phyloP scores from a whole-genome alignment of 2,888 invertebrate genomes.

The Melanchra persicariae region DNA sequence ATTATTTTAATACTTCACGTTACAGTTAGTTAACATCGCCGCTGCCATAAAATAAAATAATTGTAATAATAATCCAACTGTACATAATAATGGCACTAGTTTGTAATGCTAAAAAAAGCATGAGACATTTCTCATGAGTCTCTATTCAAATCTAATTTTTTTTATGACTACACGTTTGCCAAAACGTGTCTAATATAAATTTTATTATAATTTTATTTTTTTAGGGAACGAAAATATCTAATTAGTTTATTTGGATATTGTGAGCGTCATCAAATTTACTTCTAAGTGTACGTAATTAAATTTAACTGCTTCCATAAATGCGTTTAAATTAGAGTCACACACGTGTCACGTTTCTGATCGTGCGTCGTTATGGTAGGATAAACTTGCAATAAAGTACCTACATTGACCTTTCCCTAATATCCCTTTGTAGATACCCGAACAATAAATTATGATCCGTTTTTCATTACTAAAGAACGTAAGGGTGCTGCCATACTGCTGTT shows the following conservation, averaged over 20 bases:
- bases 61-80: not conserved
- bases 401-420: too few relatives aligned
- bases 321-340: not conserved
- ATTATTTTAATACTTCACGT: too few relatives aligned
- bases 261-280: not conserved
- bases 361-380: too few relatives aligned
- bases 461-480: too few relatives aligned
- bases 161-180: not conserved
- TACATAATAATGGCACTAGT: not conserved
- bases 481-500: too few relatives aligned
- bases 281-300: not conserved
- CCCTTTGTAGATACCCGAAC: too few relatives aligned
- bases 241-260: not conserved
- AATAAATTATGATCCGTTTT: too few relatives aligned
- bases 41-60: not conserved
- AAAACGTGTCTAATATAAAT: not conserved
- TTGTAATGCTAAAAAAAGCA: not conserved
- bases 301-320: not conserved
- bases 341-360: not conserved
- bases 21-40: not conserved
- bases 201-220: not conserved
- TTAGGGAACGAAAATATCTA: not conserved
- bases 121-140: constrained; percentile 2
- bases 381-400: too few relatives aligned
- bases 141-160: not conserved